Conservation (phyloP, 1,140 invertebrate genomes). For the Centruroides vittatus region DNA sequence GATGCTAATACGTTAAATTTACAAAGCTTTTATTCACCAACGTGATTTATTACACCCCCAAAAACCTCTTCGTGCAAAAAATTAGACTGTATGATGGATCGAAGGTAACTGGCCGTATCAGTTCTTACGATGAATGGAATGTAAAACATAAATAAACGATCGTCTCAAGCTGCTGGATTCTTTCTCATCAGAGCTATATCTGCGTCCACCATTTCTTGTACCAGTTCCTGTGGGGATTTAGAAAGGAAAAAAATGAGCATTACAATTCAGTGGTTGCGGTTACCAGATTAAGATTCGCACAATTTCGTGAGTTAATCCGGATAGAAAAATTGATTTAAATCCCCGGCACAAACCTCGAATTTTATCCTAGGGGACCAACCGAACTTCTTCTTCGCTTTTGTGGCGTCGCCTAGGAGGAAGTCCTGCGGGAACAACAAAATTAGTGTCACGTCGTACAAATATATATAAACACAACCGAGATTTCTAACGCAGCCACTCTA, state of each 20-base stretch:
- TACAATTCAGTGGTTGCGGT: background rate
- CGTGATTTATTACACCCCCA: too few species aligned
- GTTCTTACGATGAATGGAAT: background rate
- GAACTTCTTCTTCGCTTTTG: slow-evolving; percentile 70
- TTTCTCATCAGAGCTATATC: slow-evolving; percentile 84
- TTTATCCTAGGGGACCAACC: slow-evolving; percentile 75
- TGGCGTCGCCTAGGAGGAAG: slow-evolving; percentile 72
- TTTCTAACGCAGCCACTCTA: background rate
- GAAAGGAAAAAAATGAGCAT: slow-evolving; percentile 16
- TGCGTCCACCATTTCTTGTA: slow-evolving; percentile 90
- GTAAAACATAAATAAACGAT: background rate
- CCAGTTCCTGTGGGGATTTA: slow-evolving; percentile 46
- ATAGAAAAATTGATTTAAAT: background rate
- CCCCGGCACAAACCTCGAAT: slow-evolving; percentile 46
- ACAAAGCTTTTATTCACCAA: too few species aligned
- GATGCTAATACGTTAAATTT: too few species aligned
- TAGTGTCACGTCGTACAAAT: background rate
- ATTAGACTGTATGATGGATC: too few species aligned
- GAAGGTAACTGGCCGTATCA: too few species aligned
- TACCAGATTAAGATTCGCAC: slow-evolving; percentile 2
- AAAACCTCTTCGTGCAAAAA: too few species aligned
- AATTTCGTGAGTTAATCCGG: background rate
- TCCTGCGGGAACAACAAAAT: slow-evolving; percentile 43
- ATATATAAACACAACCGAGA: background rate
- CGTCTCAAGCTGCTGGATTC: slow-evolving; percentile 63